Evolutionary conservation across 2,888 invertebrate genomes (phyloP).

Genomic region (Synergus japonicus): DNA sequence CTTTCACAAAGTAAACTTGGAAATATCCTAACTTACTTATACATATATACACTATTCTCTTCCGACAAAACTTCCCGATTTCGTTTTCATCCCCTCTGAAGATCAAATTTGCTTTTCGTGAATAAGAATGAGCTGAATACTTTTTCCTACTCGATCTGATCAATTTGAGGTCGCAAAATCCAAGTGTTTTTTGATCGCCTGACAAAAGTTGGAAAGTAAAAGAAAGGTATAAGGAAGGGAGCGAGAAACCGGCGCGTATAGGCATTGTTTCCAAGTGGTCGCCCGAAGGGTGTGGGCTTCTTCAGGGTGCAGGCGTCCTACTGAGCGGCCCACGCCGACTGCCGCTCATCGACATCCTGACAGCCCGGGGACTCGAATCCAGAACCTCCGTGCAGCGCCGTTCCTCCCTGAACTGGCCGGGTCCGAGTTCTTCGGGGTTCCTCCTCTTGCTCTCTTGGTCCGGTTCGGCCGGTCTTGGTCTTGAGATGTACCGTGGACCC

Average conservation of each 20-base stretch:
- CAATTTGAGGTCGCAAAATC: neutral
- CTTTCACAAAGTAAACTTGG: neutral
- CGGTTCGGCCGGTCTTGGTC: conserved; percentile 36
- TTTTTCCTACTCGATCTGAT: neutral
- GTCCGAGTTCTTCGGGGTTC: conserved; percentile 30
- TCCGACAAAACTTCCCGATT: neutral
- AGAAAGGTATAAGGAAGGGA: conserved; percentile 6
- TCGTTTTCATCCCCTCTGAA: neutral
- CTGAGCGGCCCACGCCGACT: conserved; percentile 76
- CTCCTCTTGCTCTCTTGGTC: conserved; percentile 32
- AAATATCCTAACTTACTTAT: neutral
- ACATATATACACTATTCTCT: too few species aligned
- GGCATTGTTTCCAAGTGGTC: conserved; percentile 67
- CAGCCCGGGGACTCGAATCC: conserved; percentile 69
- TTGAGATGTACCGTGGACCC: conserved; percentile 46
- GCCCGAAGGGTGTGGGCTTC: conserved; percentile 74
- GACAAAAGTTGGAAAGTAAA: neutral
- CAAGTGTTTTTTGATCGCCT: neutral
- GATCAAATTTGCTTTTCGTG: neutral
- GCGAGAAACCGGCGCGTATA: conserved; percentile 40
- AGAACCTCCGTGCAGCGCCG: conserved; percentile 55
- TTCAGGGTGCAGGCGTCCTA: conserved; percentile 76
- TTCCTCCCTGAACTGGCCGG: conserved; percentile 27
- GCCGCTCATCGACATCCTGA: conserved; percentile 73
- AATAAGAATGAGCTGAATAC: neutral